Base-by-base conservation (phyloP, 1,140 invertebrate species). In the Drosophila parabipectinata region DNA sequence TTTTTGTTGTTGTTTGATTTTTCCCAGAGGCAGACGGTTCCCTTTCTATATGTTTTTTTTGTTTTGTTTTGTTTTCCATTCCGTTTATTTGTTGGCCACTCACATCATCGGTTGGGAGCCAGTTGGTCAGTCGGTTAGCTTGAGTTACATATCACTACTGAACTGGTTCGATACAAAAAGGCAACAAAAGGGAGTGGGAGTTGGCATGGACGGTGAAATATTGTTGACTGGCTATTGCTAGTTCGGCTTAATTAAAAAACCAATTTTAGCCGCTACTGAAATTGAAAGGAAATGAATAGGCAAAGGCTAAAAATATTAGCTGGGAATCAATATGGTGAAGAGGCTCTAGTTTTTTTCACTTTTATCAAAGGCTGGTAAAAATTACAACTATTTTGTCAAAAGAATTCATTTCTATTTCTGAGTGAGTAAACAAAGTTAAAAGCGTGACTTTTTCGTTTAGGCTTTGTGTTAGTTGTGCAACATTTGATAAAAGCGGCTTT, bases 181-280 rank as follows among this genome's bases (percentile, higher is more conserved):
- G 34, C 54, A 63, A 54, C 18, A 14, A 45, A 47, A 2, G 18
- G 37, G 52, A 58, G 10, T 37, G 34, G 34, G 64, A 52, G 30
- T 18, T 26, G 10, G n/a, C 7, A 14, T n/a, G 4, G 30, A 48
- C 30, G 61, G 68, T 55, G 58, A 69, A 56, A 71, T 37, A 63
- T 41, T 71, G 64, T 72, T 59, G 32, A 34, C 15, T 45, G 24
- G 5, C 14, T 39, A 15, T 55, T 48, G 28, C 34, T 48, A 64
- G 41, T 68, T 72, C 67, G 61, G 74, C 79, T 85, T 85, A 85
- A 85, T 85, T 85, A 85, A 85, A 85, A 85, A 82, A 81, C 64
- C 82, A 82, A 87, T 85, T 82, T 82, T 44, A 67, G 60, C 71
- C 58, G 57, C 50, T 55, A 61, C 37, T 67, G 72, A 62, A 79